phyloP scores from a whole-genome alignment of 2,113 vertebrate species.

The Stictonetta naevosa region DNA sequence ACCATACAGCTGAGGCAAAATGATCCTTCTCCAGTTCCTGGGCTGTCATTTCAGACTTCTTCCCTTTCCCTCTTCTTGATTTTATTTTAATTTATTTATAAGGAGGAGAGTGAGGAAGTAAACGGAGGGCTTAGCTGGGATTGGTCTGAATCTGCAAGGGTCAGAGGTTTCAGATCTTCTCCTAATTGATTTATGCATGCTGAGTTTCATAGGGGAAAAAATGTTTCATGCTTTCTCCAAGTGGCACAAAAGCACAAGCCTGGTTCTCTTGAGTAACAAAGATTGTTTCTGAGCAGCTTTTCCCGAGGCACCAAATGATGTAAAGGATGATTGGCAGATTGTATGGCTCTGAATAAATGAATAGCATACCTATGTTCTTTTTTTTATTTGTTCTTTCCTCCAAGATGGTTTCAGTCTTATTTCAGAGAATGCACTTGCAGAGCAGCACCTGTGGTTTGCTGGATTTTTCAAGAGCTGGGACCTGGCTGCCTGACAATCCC shows the following conservation, averaged over 20 bases:
- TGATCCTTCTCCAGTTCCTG: background rate
- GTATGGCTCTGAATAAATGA: slow-evolving; percentile 53
- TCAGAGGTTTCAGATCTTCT: slow-evolving; percentile 19
- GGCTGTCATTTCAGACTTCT: background rate
- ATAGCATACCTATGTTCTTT: background rate
- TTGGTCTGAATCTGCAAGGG: background rate
- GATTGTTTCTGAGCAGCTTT: slow-evolving; percentile 58
- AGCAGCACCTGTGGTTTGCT: slow-evolving; percentile 51
- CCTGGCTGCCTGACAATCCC: slow-evolving; percentile 44
- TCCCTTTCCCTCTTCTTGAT: background rate
- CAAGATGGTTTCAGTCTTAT: background rate
- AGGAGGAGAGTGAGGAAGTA: background rate
- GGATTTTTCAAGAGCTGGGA: slow-evolving; percentile 7
- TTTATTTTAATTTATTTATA: background rate
- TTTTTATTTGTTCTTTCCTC: background rate
- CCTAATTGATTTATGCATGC: background rate
- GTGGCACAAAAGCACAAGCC: slow-evolving; percentile 42
- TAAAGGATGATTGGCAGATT: slow-evolving; percentile 64
- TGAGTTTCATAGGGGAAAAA: slow-evolving; percentile 1
- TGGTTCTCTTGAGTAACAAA: slow-evolving; percentile 34
- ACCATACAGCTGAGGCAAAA: background rate
- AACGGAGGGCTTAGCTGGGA: background rate
- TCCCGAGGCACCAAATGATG: slow-evolving; percentile 53
- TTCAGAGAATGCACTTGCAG: slow-evolving; percentile 22
- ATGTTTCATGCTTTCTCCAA: slow-evolving; percentile 16